Base-by-base conservation (phyloP, 2,888 invertebrate species). In the Andrena trimmerana region DNA sequence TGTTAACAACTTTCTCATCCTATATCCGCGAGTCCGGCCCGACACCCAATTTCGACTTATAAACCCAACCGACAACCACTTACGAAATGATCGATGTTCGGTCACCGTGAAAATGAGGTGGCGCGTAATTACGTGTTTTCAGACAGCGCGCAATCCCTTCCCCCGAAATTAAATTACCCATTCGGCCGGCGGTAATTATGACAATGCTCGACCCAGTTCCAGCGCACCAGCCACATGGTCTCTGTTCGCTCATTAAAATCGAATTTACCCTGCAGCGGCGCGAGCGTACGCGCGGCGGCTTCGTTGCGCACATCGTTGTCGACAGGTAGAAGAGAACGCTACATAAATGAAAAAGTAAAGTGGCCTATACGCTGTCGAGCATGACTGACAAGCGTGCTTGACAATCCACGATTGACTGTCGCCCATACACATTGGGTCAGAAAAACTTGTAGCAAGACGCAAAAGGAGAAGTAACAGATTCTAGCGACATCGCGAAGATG, bases 161-260 rank as follows among this genome's bases (percentile, higher is more conserved):
- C 85, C 77, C 81, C 81, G 80, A 81, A 87, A 42, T 42, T 42
- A 85, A 89, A 89, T 89, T 86, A 89, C 82, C 80, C 74, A 83
- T 84, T 84, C 78, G 57, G 71, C 60, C 13, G 63, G 24, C 48
- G 50, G 75, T 79, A 88, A 88, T 83, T 83, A 86, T 69, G 74
- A 84, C 76, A 86, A 85, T 69, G 75, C 57, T 65, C 50, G 78
- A 73, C 48, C 79, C 62, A 67, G 52, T 81, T 80, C 68, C 71
- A 65, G 66, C 66, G 73, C 74, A 76, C 74, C 83, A 27, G 83
- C 73, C 62, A 63, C 73, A 75, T 72, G 84, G 72, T 80, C 66
- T 72, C 76, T 69, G 80, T 83, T 83, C 72, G 60, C 84, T 88
- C 89, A 83, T 89, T 89, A 89, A 86, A 89, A 88, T 88, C 89